Evolutionary conservation across 1,140 invertebrate species (phyloP), one percentile per base, ranked within the genome.

Genomic region (Luehdorfia chinensis): DNA sequence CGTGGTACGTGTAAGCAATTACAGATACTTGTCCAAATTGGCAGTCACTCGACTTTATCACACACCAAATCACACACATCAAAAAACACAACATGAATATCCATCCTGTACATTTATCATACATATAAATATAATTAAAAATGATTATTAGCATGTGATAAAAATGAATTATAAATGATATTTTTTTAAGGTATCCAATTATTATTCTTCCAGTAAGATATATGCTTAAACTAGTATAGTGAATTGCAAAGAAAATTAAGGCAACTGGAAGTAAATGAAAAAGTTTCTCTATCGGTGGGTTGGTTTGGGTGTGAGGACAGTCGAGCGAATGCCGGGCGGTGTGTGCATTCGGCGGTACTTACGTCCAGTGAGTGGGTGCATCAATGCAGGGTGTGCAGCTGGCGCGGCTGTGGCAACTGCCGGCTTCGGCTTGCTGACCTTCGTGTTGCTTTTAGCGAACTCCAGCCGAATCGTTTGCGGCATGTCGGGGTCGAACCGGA

Each of bases 371-470:
- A 98, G 94, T 89, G 96, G 96, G 94, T 97, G 96, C 93, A 98
- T 96, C 91, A 98, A 94, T 92, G 96, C 95, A 90, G 96, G 96
- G 93, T 97, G 92, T 95, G 96, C 92, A 88, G 95, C 93, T 91
- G 94, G 93, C 91, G 96, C 95, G 84, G 94, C 93, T 85, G 95
- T 94, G 78, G 93, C 92, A 89, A 95, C 93, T 92, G 97, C 95
- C 92, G 97, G 96, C 93, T 99, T 99, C 87, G 97, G 98, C 93
- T 99, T 99, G 92, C 97, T 98, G 91, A 99, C 98, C 94, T 99
- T 99, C 88, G 98, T 99, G 93, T 99, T 99, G 93, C 97, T 99
- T 93, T 99, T 99, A 90, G 98, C 98, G 93, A 99, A 99, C 93
- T 99, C 98, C 91, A 99, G 94, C 88, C 98, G 94, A 91, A 99